phyloP scores from a whole-genome alignment of 2,888 invertebrate genomes.

The Hyppa rectilinea region DNA sequence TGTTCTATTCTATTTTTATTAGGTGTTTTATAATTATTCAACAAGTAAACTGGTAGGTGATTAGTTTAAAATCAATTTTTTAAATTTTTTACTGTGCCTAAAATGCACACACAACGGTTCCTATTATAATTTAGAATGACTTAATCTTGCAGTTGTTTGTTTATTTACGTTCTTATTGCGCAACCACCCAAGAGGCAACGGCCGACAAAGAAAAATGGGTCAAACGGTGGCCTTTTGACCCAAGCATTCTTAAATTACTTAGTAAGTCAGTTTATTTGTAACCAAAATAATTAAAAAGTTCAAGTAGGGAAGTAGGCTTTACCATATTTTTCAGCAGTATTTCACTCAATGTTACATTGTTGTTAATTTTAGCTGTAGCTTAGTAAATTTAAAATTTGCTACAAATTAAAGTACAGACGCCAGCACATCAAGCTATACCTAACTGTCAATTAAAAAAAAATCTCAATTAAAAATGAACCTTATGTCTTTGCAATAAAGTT shows the following conservation, averaged over 20 bases:
- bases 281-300: background rate
- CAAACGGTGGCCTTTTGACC: background rate
- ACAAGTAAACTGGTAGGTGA: too few relatives aligned
- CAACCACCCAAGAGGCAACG: background rate
- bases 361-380: too few relatives aligned
- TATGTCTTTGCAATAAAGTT: too few relatives aligned
- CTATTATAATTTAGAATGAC: background rate
- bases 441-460: too few relatives aligned
- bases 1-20: background rate
- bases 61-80: background rate
- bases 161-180: conserved; percentile 32
- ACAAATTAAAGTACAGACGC: too few relatives aligned
- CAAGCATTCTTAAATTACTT: background rate
- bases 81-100: background rate
- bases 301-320: background rate
- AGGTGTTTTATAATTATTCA: background rate
- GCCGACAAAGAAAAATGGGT: conserved; percentile 23
- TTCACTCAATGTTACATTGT: background rate
- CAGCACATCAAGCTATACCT: too few relatives aligned
- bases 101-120: background rate
- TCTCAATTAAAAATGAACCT: too few relatives aligned
- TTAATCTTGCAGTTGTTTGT: conserved; percentile 4
- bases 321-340: background rate
- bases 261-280: background rate
- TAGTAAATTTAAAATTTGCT: background rate